These are phyloP conservation scores for Gadopsis marmoratus DNA, from an alignment of 2,797 vertebrate genomes.

Conservation along the genomic window DNA sequence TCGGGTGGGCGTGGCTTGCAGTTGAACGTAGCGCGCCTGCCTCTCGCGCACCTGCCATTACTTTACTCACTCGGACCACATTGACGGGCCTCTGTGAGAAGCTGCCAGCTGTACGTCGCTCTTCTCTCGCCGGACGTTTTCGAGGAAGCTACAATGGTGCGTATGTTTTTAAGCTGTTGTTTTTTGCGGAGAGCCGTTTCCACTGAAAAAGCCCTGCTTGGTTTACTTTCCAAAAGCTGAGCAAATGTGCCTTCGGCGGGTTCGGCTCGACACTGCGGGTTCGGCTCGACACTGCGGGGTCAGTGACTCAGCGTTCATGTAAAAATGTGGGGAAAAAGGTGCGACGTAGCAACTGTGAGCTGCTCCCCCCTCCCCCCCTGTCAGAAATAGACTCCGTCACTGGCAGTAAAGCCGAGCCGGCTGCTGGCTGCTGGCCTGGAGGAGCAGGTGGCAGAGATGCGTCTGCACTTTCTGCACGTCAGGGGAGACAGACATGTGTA, in stretches of 20 bases:
- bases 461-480: constrained; percentile 21
- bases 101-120: neutral
- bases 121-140: neutral
- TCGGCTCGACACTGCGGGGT: neutral
- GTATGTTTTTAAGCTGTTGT: neutral
- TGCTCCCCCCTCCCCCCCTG: constrained; percentile 7
- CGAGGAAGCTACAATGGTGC: constrained; percentile 73
- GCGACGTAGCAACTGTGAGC: constrained; percentile 3
- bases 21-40: constrained; percentile 38
- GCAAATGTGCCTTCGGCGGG: neutral
- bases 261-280: neutral
- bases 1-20: constrained; percentile 61
- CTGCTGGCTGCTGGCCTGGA: constrained; percentile 29
- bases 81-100: constrained; percentile 76
- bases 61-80: constrained; percentile 75
- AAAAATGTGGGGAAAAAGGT: neutral
- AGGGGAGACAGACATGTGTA: neutral
- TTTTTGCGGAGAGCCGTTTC: neutral
- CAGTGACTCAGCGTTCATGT: neutral
- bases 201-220: neutral
- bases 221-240: neutral
- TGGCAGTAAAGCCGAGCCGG: constrained; percentile 56
- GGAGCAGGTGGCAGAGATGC: constrained; percentile 48
- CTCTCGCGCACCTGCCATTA: constrained; percentile 53
- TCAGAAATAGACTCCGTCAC: constrained; percentile 67